A percentile compares a stretch with the other conserved stretches of the same genome.
These are phyloP conservation scores for Diarsia rubi DNA, from an alignment of 2,888 invertebrate genomes.

Conservation along the genomic window DNA sequence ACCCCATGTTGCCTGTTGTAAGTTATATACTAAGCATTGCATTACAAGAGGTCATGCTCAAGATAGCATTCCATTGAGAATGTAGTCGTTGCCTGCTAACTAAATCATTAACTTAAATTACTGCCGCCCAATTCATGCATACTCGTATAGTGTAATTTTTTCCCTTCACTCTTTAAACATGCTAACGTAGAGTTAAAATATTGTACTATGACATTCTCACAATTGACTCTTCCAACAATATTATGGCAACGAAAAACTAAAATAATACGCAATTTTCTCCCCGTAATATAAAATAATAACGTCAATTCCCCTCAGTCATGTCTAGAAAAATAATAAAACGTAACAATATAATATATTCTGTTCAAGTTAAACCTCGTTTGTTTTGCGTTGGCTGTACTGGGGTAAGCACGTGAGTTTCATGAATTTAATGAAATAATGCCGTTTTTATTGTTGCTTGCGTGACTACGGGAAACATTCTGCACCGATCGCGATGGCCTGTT, in stretches of 20 bases:
- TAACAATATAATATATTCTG: conserved; percentile 39
- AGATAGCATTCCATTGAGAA: background rate
- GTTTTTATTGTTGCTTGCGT: conserved; percentile 60
- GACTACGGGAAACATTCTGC: conserved; percentile 42
- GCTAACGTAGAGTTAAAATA: background rate
- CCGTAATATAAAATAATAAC: conserved; percentile 45
- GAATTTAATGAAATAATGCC: conserved; percentile 55
- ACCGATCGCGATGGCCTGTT: conserved; percentile 31
- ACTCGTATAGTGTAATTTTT: no score
- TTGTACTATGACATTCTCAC: background rate
- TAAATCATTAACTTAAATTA: background rate
- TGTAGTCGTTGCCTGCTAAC: background rate
- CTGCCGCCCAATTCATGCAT: background rate
- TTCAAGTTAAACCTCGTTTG: conserved; percentile 48
- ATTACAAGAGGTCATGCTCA: background rate
- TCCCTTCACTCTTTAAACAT: background rate
- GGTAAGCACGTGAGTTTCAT: conserved; percentile 62
- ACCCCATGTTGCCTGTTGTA: background rate
- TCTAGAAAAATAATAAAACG: conserved; percentile 48
- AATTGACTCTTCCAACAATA: conserved; percentile 25
- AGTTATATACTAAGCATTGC: background rate
- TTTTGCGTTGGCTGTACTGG: conserved; percentile 22
- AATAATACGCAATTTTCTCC: conserved; percentile 33
- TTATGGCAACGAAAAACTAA: conserved; percentile 31
- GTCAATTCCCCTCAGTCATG: conserved; percentile 16